phyloP scores from a whole-genome alignment of 1,140 invertebrate genomes.

The Drosophila parabipectinata region DNA sequence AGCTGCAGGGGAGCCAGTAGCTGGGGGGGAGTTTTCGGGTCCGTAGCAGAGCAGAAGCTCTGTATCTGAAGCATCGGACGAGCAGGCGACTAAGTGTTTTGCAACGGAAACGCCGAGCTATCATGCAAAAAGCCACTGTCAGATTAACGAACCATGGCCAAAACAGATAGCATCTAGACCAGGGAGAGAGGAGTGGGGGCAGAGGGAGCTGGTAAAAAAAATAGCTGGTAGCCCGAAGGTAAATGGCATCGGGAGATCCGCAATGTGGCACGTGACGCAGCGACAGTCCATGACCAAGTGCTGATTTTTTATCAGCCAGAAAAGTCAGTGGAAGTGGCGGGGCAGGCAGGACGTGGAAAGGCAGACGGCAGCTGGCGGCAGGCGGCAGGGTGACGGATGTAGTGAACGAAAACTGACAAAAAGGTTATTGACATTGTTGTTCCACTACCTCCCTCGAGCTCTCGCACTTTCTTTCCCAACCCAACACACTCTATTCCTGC shows the following conservation, averaged over 20 bases:
- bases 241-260: conserved; percentile 54
- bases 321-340: conserved; percentile 17
- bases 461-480: neutral
- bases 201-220: neutral
- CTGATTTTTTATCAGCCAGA: conserved; percentile 74
- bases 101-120: conserved; percentile 80
- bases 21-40: too few species aligned
- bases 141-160: conserved; percentile 82
- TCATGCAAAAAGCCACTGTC: conserved; percentile 81
- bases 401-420: conserved; percentile 56
- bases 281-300: conserved; percentile 81
- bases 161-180: conserved; percentile 55
- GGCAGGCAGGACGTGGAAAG: conserved; percentile 12
- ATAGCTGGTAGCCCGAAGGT: conserved; percentile 47
- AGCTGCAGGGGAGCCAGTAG: neutral
- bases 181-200: neutral
- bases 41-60: neutral
- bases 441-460: conserved; percentile 4
- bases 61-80: conserved; percentile 32
- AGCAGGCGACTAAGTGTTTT: conserved; percentile 78
- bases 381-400: neutral
- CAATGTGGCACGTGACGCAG: conserved; percentile 72
- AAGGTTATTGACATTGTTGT: conserved; percentile 81
- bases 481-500: conserved; percentile 1
- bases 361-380: neutral